Evolutionary conservation across 2,888 invertebrate genomes (phyloP), one percentile per base, ranked within the genome.

Genomic region (Pammene aurita): DNA sequence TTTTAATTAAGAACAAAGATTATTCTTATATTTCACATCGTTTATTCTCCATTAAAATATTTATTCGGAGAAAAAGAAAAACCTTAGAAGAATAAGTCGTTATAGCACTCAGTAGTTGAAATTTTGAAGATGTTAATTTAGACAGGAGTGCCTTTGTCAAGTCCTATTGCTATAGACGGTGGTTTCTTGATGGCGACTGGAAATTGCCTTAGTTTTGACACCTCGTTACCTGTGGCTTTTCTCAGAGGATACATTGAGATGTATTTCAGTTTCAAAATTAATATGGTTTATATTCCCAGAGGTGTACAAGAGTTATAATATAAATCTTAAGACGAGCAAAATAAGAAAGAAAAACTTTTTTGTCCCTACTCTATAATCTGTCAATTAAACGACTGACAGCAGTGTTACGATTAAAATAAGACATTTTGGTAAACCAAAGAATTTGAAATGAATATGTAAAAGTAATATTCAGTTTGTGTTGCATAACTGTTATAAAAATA

Each of bases 191-290:
- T 16, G 35, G 38, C 16, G 9, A 41, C 50, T 50, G 16, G 61
- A n/a, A 60, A 50, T 62, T 62, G 41, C 13, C 16, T 50, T 62
- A 62, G 61, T 62, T 62, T 50, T 50, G 61, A 62, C 50, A 62
- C 18, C 16, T 50, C 41, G 48, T 62, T 41, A 62, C 50, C 18
- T 50, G n/a, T 26, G 48, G 38, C 38, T 18, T 1, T 35, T 13
- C 48, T 50, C 61, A 16, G 50, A 50, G 61, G 18, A 62, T 50
- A 50, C 18, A 38, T 62, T 35, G 54, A 54, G 50, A 67, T 61
- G 38, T 16, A 38, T 16, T 50, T 13, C 5, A 62, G 34, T 52
- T 62, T 41, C 50, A 50, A 62, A 38, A 35, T 48, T 13, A 48
- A 60, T 16, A 41, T 38, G 7, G 7, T 38, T n/a, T n/a, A 5